These are phyloP conservation scores for Macropodus opercularis DNA, from an alignment of 2,797 vertebrate species.

Conservation along the genomic window DNA sequence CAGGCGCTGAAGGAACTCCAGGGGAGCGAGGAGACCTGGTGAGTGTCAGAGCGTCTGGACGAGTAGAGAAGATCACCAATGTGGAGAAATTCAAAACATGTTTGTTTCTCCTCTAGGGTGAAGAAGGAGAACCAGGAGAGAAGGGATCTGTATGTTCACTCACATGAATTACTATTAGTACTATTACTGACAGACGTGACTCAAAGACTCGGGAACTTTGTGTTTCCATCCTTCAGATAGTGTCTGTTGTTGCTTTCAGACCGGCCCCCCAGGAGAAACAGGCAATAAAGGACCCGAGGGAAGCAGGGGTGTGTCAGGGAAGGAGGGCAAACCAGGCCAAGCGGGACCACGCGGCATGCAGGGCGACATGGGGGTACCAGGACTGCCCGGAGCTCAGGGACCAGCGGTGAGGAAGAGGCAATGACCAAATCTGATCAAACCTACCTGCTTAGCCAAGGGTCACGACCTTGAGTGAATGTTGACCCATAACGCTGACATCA, in stretches of 20 bases:
- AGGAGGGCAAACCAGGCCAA: conserved; percentile 86
- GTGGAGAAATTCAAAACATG: background rate
- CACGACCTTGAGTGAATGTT: background rate
- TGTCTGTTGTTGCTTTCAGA: conserved; percentile 71
- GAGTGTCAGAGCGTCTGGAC: conserved; percentile 61
- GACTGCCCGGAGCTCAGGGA: conserved; percentile 89
- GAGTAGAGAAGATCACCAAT: too few relatives aligned
- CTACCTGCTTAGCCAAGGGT: too few relatives aligned
- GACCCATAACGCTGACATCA: too few relatives aligned
- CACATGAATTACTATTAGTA: background rate
- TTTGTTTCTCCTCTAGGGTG: conserved; percentile 82
- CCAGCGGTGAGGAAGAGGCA: conserved; percentile 87
- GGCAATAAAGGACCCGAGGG: conserved; percentile 93
- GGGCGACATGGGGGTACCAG: conserved; percentile 88
- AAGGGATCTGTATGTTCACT: conserved; percentile 91
- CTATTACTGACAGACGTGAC: too few relatives aligned
- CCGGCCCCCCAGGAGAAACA: conserved; percentile 89
- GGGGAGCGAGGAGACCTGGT: conserved; percentile 90
- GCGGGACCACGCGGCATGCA: conserved; percentile 91
- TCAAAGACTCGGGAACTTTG: background rate
- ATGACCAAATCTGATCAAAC: too few relatives aligned
- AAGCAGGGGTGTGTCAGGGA: conserved; percentile 85
- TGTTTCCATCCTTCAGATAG: too few relatives aligned
- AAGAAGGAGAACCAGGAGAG: conserved; percentile 88
- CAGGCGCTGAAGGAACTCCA: conserved; percentile 89